Evolutionary conservation across 2,113 vertebrate genomes (phyloP), one percentile per base, ranked within the genome.

Genomic region (Brachyistius frenatus): DNA sequence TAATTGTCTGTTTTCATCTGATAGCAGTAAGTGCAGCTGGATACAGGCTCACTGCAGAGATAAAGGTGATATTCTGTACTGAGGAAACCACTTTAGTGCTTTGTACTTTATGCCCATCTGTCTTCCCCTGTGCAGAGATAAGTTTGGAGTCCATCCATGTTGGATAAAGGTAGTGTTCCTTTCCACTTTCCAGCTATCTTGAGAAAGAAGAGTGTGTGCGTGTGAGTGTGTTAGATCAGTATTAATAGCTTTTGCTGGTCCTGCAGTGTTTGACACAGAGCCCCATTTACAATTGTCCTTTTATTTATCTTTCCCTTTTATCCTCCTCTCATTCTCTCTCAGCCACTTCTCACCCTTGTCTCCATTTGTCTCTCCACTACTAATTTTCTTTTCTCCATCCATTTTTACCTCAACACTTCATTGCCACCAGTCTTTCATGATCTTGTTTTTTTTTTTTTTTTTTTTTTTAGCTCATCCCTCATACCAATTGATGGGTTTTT

Each of bases 131-230:
- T 80, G 76, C 53, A 41, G 61, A 56, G 76, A 72, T 53, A 75
- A 7, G 46, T 83, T 62, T 84, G 74, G 80, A 88, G 53, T 53
- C 44, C n/a, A 2, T 84, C 88, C 79, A 81, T 55, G 73, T 67
- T 78, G 74, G 83, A 85, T 84, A 58, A 57, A 82, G 67, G 81
- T 49, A 58, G 57, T 63, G 61, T 78, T 79, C 67, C 80, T 73
- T 79, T 67, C 54, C 66, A 39, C 70, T 39, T 66, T 35, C 30
- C 16, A 49, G 68, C 70, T 23, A 23, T 23, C 23, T 23, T 23
- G 23, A 23, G 23, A 23, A 69, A 58, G 68, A 52, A 65, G 31
- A 60, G 50, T 52, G 41, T 77, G 49, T 47, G 46, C 68, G 23
- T 39, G 36, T 37, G 30, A 56, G 56, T 77, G 56, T 60, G 47